Conservation (phyloP, 2,888 invertebrate species). For the Megamerina dolium region DNA sequence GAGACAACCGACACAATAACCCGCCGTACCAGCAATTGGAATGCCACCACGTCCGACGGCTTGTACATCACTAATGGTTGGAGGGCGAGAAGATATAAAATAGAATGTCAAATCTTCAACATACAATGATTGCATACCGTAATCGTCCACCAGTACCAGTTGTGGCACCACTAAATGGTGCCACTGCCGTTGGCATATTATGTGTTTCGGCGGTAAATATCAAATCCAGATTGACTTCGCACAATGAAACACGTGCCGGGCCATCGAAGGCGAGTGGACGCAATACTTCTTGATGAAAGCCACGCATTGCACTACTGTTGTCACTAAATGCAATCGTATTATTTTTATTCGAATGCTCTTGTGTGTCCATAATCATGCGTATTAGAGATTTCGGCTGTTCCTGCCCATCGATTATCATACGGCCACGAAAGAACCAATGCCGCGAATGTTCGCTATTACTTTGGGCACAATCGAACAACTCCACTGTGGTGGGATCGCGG, state of each 20-base stretch:
- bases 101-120: too few species aligned
- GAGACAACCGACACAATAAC: conserved; percentile 92
- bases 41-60: conserved; percentile 91
- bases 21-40: conserved; percentile 92
- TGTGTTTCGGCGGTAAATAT: conserved; percentile 99
- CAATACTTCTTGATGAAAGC: conserved; percentile 66
- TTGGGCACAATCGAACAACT: conserved; percentile 96
- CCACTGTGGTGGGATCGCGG: conserved; percentile 93
- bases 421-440: conserved; percentile 98
- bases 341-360: conserved; percentile 76
- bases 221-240: conserved; percentile 68
- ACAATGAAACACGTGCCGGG: conserved; percentile 60
- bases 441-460: conserved; percentile 97
- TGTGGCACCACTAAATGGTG: conserved; percentile 96
- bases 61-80: conserved; percentile 87
- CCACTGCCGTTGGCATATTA: conserved; percentile 96
- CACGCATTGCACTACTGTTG: conserved; percentile 91
- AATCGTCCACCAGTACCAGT: conserved; percentile 96
- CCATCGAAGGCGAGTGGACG: conserved; percentile 56
- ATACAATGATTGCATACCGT: too few species aligned
- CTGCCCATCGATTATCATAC: conserved; percentile 75
- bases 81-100: too few species aligned
- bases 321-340: conserved; percentile 97
- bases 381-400: conserved; percentile 76
- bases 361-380: conserved; percentile 88